Percentiles rank a stretch among this genome's conserved stretches.
Evolutionary conservation across 2,113 vertebrate species (phyloP).

Genomic region (Atlantisia rogersi): DNA sequence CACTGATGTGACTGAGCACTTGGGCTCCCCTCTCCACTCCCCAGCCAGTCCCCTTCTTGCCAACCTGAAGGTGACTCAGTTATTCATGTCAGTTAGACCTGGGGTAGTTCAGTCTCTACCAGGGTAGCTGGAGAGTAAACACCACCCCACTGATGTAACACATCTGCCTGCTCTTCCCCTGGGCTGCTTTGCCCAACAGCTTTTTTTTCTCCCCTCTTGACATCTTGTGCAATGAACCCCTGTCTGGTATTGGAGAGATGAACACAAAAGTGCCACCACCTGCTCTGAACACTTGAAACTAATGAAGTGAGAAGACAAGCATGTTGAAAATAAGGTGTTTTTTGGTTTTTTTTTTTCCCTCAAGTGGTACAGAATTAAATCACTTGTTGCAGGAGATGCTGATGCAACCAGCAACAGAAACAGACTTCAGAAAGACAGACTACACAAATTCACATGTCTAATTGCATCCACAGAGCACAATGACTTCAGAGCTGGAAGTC

Average conservation of each 20-base stretch:
- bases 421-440: neutral
- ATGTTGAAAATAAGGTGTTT: neutral
- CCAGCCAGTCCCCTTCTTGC: neutral
- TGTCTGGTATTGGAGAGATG: neutral
- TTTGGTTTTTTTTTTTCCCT: neutral
- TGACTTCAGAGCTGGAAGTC: neutral
- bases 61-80: conserved; percentile 49
- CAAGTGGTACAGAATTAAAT: neutral
- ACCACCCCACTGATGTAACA: neutral
- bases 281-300: neutral
- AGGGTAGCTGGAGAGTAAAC: neutral
- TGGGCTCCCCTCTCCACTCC: conserved; percentile 11
- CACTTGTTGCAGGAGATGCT: neutral
- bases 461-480: neutral
- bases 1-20: conserved; percentile 46
- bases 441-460: neutral
- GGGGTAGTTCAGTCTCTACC: neutral
- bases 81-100: neutral
- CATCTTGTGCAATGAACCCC: neutral
- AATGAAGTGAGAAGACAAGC: neutral
- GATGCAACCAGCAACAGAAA: neutral
- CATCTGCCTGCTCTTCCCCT: neutral
- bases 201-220: neutral
- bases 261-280: neutral
- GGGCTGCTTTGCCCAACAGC: neutral